Percentiles rank a stretch among this genome's conserved stretches.
These are phyloP conservation scores for Amphipoea lucens DNA, from an alignment of 2,888 invertebrate genomes.

Conservation along the genomic window DNA sequence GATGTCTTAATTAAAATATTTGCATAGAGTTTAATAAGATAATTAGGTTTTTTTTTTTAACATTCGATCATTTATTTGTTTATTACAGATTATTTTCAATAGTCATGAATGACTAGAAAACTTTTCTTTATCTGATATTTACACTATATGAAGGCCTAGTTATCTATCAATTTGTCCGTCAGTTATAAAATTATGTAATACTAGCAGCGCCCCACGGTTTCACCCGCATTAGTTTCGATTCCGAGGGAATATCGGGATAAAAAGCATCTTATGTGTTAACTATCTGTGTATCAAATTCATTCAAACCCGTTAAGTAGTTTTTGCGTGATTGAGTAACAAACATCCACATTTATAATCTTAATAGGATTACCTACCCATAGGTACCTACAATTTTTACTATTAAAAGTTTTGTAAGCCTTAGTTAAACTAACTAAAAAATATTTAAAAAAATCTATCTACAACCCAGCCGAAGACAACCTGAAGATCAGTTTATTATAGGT, in stretches of 20 bases:
- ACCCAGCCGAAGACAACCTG: not conserved
- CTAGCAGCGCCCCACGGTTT: too few relatives aligned
- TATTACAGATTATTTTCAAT: not conserved
- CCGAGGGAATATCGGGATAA: too few relatives aligned
- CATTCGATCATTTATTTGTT: not conserved
- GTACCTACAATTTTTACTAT: too few relatives aligned
- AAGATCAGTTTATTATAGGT: not conserved
- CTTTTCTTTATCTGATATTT: not conserved
- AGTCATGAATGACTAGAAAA: not conserved
- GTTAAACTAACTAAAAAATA: not conserved
- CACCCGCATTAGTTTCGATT: too few relatives aligned
- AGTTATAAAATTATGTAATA: not conserved
- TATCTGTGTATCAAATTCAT: too few relatives aligned
- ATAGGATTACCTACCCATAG: too few relatives aligned
- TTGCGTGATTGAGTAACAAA: too few relatives aligned
- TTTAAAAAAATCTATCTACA: not conserved
- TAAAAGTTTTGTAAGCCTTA: not conserved
- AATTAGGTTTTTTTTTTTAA: too few relatives aligned
- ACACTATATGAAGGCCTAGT: not conserved
- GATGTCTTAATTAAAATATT: conserved; percentile 29
- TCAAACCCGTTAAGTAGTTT: too few relatives aligned
- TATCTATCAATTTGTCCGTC: too few relatives aligned
- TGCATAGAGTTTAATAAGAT: not conserved
- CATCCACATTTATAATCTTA: too few relatives aligned
- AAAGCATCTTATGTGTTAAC: too few relatives aligned